These are phyloP conservation scores for Urophycis tenuis DNA, from an alignment of 2,797 vertebrate genomes.

Conservation along the genomic window DNA sequence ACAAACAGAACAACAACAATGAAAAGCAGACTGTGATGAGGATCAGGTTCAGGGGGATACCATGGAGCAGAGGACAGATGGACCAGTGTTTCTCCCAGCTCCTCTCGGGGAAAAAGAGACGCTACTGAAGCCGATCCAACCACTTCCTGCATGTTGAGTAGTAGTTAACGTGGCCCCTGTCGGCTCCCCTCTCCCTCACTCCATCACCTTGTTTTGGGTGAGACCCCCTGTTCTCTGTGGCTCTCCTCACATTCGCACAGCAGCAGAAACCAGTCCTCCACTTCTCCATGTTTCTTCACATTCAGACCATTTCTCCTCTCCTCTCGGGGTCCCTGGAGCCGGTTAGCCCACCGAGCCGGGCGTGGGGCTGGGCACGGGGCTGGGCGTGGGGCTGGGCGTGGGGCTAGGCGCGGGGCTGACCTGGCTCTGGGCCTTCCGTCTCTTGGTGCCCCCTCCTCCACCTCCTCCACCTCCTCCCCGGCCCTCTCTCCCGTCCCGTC, in stretches of 20 bases:
- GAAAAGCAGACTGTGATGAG: slow-evolving; percentile 48
- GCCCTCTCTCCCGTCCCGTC: slow-evolving; percentile 32
- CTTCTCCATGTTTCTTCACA: too few relatives aligned
- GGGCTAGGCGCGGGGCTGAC: slow-evolving; percentile 65
- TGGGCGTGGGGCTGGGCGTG: slow-evolving; percentile 67
- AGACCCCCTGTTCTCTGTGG: slow-evolving; percentile 55
- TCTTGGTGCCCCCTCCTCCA: slow-evolving; percentile 66
- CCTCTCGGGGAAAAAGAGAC: not conserved
- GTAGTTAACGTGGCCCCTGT: not conserved
- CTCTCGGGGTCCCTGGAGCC: slow-evolving; percentile 36
- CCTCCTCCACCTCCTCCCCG: slow-evolving; percentile 55
- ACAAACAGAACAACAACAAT: slow-evolving; percentile 38
- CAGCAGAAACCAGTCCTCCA: slow-evolving; percentile 69
- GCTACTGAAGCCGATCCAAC: not conserved
- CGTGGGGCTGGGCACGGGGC: slow-evolving; percentile 61
- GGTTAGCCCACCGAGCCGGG: slow-evolving; percentile 69
- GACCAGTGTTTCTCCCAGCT: not conserved
- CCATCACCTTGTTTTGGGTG: not conserved
- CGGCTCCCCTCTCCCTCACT: not conserved
- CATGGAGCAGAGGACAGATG: not conserved
- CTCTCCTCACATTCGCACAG: slow-evolving; percentile 72
- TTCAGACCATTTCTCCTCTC: slow-evolving; percentile 30
- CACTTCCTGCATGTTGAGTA: not conserved
- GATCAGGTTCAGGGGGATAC: slow-evolving; percentile 34
- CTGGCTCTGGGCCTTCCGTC: slow-evolving; percentile 74